Evolutionary conservation across 1,140 invertebrate species (phyloP).

Genomic region (Platyura marginata): DNA sequence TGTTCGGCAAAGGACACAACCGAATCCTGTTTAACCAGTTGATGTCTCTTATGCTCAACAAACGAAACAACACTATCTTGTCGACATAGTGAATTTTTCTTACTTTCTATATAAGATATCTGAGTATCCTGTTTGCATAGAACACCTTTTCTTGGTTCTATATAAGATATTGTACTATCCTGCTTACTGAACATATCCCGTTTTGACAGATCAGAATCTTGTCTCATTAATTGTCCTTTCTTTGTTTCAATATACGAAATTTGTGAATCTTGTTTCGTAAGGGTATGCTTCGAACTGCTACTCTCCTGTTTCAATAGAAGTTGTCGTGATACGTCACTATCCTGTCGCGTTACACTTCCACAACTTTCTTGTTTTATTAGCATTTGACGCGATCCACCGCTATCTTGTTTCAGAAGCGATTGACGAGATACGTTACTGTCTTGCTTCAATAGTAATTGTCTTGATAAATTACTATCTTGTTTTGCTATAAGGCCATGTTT

Average conservation of each 20-base stretch:
- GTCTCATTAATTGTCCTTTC: conserved; percentile 6
- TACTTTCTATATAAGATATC: conserved; percentile 14
- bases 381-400: conserved; percentile 7
- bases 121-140: conserved; percentile 6
- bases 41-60: conserved; percentile 14
- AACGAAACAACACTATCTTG: conserved; percentile 6
- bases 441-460: conserved; percentile 23
- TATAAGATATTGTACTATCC: conserved; percentile 13
- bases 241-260: conserved; percentile 22
- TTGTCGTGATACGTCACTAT: conserved; percentile 12
- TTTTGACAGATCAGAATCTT: conserved; percentile 5
- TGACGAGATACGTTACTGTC: conserved; percentile 22
- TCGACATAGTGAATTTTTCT: conserved; percentile 8
- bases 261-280: conserved; percentile 22
- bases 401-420: conserved; percentile 17
- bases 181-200: conserved; percentile 11
- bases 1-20: conserved; percentile 23
- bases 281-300: conserved; percentile 19
- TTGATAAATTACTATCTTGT: conserved; percentile 23
- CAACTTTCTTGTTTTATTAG: conserved; percentile 16
- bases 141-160: conserved; percentile 12
- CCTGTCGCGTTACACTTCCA: conserved; percentile 15
- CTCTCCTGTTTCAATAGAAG: conserved; percentile 21
- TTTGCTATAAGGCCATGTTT: conserved; percentile 21
- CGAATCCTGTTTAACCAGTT: conserved; percentile 23